Conservation (phyloP, 1,140 invertebrate genomes). For the Lucilia cuprina region DNA sequence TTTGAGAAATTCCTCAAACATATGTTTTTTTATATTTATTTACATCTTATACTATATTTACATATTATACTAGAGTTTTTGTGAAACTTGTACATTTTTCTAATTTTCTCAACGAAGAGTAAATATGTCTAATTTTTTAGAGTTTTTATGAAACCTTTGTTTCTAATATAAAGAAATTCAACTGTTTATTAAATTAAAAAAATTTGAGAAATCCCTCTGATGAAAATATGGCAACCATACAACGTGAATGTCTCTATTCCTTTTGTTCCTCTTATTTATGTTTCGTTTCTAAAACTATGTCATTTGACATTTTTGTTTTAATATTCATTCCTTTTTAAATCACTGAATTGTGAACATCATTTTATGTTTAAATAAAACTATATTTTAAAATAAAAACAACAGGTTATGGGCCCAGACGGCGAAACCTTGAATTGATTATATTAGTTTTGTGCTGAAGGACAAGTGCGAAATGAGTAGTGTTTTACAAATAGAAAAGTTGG, state of each 20-base stretch:
- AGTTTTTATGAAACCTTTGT: too few species aligned
- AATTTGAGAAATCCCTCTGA: too few species aligned
- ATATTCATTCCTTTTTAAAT: neutral
- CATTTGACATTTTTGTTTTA: neutral
- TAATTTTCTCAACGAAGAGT: too few species aligned
- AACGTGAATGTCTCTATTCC: constrained; percentile 15
- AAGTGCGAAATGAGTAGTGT: constrained; percentile 21
- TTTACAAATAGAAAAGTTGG: constrained; percentile 35
- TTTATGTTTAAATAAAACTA: neutral
- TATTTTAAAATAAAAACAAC: constrained; percentile 1
- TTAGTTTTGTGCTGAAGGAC: neutral
- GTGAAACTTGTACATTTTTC: too few species aligned
- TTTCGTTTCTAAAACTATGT: neutral
- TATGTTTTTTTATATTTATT: too few species aligned
- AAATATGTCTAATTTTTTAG: too few species aligned
- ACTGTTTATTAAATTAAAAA: too few species aligned
- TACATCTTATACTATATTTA: too few species aligned
- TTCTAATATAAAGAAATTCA: too few species aligned
- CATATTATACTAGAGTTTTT: too few species aligned
- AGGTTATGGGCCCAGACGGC: constrained; percentile 2
- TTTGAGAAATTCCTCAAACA: too few species aligned
- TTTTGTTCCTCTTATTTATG: neutral
- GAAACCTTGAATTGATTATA: neutral
- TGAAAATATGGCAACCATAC: constrained; percentile 22
- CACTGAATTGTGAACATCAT: too few species aligned